Conservation (phyloP, 2,797 vertebrate species). For the Pachyuromys duprasi region DNA sequence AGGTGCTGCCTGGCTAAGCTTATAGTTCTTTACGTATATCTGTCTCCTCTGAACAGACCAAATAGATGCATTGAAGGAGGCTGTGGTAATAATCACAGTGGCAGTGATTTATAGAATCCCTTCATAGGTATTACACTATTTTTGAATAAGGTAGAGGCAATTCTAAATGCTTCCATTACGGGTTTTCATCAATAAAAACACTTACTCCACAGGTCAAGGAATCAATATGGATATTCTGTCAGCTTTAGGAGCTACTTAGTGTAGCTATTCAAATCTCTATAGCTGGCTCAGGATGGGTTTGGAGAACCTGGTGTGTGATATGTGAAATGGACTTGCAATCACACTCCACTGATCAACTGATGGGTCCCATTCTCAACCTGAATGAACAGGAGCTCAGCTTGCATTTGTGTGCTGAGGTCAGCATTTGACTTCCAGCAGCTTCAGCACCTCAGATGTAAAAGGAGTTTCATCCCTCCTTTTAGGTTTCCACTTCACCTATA, state of each 20-base stretch:
- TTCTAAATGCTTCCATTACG: not conserved
- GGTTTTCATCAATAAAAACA: not conserved
- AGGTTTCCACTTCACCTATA: not conserved
- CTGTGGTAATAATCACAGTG: not conserved
- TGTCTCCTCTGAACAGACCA: not conserved
- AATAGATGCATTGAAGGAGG: not conserved
- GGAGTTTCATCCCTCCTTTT: not conserved
- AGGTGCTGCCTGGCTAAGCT: not conserved
- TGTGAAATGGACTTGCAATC: not conserved
- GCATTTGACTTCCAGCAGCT: not conserved
- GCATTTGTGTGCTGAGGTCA: not conserved
- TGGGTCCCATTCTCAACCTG: not conserved
- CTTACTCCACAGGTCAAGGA: not conserved
- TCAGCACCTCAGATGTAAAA: no score
- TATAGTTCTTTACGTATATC: not conserved
- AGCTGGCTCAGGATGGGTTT: not conserved
- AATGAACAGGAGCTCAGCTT: not conserved
- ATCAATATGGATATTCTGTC: not conserved
- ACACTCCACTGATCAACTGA: not conserved
- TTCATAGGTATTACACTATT: not conserved
- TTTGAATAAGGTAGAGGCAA: not conserved
- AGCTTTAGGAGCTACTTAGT: not conserved
- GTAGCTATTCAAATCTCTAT: not conserved
- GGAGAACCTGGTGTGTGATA: not conserved
- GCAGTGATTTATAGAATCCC: not conserved